Evolutionary conservation across 2,797 vertebrate species (phyloP), one percentile per base, ranked within the genome.

Genomic region (Hydrophis major): DNA sequence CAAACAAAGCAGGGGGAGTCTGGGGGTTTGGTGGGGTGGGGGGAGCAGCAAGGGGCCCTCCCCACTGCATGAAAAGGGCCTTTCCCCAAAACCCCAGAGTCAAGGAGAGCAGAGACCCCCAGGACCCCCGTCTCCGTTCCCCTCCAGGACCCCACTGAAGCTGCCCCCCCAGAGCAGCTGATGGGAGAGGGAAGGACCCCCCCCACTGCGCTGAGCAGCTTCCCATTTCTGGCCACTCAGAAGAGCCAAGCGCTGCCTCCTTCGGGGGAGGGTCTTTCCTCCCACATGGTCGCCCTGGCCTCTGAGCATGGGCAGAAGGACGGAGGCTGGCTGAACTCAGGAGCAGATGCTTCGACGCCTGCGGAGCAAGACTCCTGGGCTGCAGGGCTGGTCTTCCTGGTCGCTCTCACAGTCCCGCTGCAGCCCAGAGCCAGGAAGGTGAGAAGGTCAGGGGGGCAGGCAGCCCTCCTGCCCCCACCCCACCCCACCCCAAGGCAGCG

Each of bases 341-440:
- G 97, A 98, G 92, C 94, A 98, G 97, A 97, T 98, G 96, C 97
- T 98, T 53, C 97, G 96, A 83, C 97, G 96, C 47, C 97, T 95
- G 20, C 97, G 96, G 88, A 97, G 92, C 74, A 98, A 94, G 0
- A 97, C 96, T 0, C 69, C 91, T 0, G 97, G 97, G 37, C 97
- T 97, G 94, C 93, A 96, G 11, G 96, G 96, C 0, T 94, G 94
- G 86, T 98, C 98, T 92, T 98, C 98, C 22, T 97, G 96, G 91
- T 99, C 98, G 0, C 98, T 99, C 95, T 98, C 98, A 74, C 98
- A 98, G 93, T 97, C 93, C 94, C 98, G 98, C 98, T 99, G 96
- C 25, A 88, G 89, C 61, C 4, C 4, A 88, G 53, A 22, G 22
- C 11, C 4, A 56, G n/a, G 55, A 63, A 42, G 3, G 74, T 27